Evolutionary conservation across 2,888 invertebrate genomes (phyloP), one percentile per base, ranked within the genome.

Genomic region (Mechanitis messenoides): DNA sequence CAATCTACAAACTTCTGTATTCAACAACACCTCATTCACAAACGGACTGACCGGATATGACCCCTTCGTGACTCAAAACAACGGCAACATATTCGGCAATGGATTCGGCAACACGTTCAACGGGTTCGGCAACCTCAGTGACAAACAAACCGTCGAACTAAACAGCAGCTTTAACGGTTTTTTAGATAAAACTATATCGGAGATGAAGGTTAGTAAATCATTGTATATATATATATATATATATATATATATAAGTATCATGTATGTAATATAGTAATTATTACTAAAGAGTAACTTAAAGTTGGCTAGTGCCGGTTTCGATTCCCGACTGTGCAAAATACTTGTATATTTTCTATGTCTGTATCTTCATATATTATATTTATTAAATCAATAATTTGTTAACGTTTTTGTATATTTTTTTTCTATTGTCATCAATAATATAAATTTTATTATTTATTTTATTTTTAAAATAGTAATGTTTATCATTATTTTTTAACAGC

Each of bases 61-160:
- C 84, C 96, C 96, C 1, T 97, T 96, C 78, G 96, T 96, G 71
- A 96, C 96, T 91, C 94, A 94, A 53, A 95, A 95, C 74, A 71
- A 76, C 45, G 82, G 82, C 1, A 89, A 78, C 47, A 87, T 90
- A 7, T 88, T 88, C 61, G 85, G 81, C 1, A 88, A 87, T 58
- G 83, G 84, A 1, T 87, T 75, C 60, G 84, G 84, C 0, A 85
- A 81, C 64, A 69, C 81, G 0, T 89, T 89, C 68, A 90, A 90
- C 64, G 90, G 90, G 0, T 91, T 89, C 62, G 88, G 87, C 0
- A 87, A 85, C 67, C 71, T 89, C 38, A 90, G 90, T 72, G 89
- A 89, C 78, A 90, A 90, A 55, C 89, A 87, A 58, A 81, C 85
- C 0, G 88, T 88, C 2, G 83, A 86, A 62, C 61, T 91, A 69